These are phyloP conservation scores for Jacana jacana DNA, from an alignment of 2,113 vertebrate genomes.

Conservation along the genomic window DNA sequence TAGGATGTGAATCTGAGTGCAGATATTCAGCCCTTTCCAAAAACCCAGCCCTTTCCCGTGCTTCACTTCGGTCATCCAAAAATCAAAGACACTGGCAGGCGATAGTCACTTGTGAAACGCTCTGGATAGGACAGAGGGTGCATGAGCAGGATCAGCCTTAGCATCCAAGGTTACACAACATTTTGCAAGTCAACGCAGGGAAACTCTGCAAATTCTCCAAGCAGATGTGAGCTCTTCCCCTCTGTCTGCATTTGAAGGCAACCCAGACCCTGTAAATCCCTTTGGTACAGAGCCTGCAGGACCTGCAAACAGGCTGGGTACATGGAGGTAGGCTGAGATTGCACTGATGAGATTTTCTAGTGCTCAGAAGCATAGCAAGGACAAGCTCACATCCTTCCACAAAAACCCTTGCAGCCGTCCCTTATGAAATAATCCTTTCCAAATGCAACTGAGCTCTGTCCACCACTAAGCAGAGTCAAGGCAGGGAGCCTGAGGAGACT, in stretches of 20 bases:
- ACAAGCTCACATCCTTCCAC: neutral
- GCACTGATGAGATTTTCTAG: neutral
- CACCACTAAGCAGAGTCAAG: neutral
- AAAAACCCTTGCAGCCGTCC: neutral
- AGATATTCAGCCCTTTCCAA: neutral
- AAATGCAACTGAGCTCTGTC: neutral
- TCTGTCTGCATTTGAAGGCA: neutral
- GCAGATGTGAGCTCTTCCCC: neutral
- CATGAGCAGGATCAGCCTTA: neutral
- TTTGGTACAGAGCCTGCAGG: neutral
- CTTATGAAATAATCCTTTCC: neutral
- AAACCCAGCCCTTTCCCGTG: neutral
- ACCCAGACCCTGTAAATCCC: neutral
- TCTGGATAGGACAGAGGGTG: neutral
- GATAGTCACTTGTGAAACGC: neutral
- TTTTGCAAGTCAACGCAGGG: neutral
- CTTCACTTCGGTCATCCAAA: neutral
- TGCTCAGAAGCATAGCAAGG: neutral
- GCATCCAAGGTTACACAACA: neutral
- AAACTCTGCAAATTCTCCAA: neutral
- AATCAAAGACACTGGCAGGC: neutral
- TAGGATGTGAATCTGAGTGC: neutral
- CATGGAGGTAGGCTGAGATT: neutral
- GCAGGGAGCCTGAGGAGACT: neutral
- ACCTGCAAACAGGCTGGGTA: neutral